Evolutionary conservation across 2,113 vertebrate genomes (phyloP), one percentile per base, ranked within the genome.

Genomic region (Blennius ocellaris): DNA sequence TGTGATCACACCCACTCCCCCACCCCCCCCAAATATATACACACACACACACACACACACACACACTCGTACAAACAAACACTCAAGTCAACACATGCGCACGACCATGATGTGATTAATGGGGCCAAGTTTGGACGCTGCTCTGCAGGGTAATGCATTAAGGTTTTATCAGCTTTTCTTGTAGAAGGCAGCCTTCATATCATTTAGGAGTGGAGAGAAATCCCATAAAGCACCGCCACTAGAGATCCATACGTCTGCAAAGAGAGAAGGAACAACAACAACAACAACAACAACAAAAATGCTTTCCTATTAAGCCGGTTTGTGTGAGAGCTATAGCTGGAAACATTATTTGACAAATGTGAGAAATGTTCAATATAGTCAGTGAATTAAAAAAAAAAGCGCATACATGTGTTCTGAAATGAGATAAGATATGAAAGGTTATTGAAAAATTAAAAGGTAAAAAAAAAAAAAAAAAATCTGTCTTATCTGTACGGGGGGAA

Each of bases 91-190:
- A 73, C 73, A 43, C 69, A 80, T 50, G 50, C 76, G 69, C 60
- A 69, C 67, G 73, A 47, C 47, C 78, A 56, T 21, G 49, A 43
- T 73, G 58, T 93, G 92, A 93, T 93, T 94, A 91, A 93, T 90
- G 85, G 64, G 57, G 61, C 80, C 69, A 59, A 79, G 36, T 48
- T 65, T 67, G 72, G 84, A 86, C 41, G 64, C 83, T 55, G 79
- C 69, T 83, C 81, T 81, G 89, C 83, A 58, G 87, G 68, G 81
- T 85, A 89, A 90, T 93, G 86, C 83, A 88, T 90, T 93, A 88
- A 83, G 80, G 83, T 82, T 90, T 92, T 92, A 93, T 93, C 90
- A 89, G 69, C 72, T 60, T 80, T 76, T 82, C 69, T 78, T 52
- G 75, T 65, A 78, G 77, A 83, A 76, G 76, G 54, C 72, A 61